Percentiles rank a stretch among this genome's conserved stretches.
These are phyloP conservation scores for Nemopilema nomurai DNA, from an alignment of 30 jellyfish, hydroid and myxozoan species.

Conservation along the genomic window DNA sequence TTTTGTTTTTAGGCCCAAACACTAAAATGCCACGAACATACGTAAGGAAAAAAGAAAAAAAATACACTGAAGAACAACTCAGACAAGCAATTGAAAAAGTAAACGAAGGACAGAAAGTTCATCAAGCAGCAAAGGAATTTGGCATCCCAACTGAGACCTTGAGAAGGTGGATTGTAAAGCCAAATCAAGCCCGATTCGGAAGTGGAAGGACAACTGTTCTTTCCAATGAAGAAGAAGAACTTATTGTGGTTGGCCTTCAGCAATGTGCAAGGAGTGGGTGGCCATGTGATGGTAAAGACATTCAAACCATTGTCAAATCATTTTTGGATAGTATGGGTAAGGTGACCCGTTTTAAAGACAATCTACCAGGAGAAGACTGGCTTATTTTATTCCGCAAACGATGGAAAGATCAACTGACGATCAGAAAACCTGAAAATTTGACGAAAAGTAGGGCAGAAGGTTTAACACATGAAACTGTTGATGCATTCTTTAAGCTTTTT, in stretches of 20 bases:
- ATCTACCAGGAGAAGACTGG: conserved; percentile 70
- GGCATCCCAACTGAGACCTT: conserved; percentile 37
- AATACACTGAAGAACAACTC: conserved; percentile 12
- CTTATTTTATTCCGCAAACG: conserved; percentile 22
- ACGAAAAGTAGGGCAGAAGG: conserved; percentile 64
- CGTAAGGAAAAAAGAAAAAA: conserved; percentile 3
- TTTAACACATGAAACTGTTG: conserved; percentile 20
- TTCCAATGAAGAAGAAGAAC: conserved; percentile 39
- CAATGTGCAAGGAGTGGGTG: conserved; percentile 49
- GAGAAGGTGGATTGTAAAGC: conserved; percentile 17
- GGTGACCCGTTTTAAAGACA: conserved; percentile 40
- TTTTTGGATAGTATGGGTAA: conserved; percentile 18
- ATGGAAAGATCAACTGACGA: conserved; percentile 30
- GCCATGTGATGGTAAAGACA: conserved; percentile 39
- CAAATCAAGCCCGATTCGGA: neutral
- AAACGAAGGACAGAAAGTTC: neutral
- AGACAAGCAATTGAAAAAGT: conserved; percentile 10
- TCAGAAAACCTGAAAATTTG: conserved; percentile 56
- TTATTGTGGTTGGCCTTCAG: conserved; percentile 25
- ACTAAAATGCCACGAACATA: conserved; percentile 23
- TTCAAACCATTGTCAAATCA: conserved; percentile 36
- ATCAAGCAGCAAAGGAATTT: conserved; percentile 4
- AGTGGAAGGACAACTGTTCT: conserved; percentile 42
- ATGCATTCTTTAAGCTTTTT: conserved; percentile 8
- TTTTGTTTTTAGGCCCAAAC: conserved; percentile 21